A percentile compares a stretch with the other conserved stretches of the same genome.
Evolutionary conservation across 53 echinoderm and acorn worm species (phyloP).

Genomic region (Apostichopus leukothele): DNA sequence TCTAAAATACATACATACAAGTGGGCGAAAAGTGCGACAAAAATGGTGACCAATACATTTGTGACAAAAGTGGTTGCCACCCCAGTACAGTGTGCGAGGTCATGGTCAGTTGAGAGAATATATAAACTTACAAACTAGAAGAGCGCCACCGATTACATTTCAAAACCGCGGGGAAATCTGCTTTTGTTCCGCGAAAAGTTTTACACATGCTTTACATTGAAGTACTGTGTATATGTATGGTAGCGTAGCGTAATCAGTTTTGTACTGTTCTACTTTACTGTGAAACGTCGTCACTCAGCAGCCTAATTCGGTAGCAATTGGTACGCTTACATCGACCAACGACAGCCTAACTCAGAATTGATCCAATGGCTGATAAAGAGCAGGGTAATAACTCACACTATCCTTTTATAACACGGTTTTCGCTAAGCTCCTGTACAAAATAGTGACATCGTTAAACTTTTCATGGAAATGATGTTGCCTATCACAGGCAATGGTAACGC

Average conservation of each 20-base stretch:
- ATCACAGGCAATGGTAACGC: background rate
- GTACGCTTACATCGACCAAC: background rate
- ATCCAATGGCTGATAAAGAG: constrained; percentile 32
- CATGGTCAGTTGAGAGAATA: too few relatives aligned
- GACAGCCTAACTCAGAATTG: background rate
- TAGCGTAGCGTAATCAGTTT: too few relatives aligned
- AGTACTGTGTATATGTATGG: background rate
- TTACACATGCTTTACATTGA: background rate
- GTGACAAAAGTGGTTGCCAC: too few relatives aligned
- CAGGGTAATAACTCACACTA: background rate
- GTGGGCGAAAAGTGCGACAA: too few relatives aligned
- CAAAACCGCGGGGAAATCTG: constrained; percentile 42
- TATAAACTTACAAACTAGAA: background rate
- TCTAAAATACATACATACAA: too few relatives aligned
- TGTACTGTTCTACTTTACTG: too few relatives aligned
- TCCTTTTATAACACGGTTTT: background rate
- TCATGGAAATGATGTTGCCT: background rate
- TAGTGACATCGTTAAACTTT: too few relatives aligned
- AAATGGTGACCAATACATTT: too few relatives aligned
- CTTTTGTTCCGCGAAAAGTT: constrained; percentile 41
- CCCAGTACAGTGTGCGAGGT: too few relatives aligned
- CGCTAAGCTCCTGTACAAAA: too few relatives aligned
- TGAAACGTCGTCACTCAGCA: too few relatives aligned
- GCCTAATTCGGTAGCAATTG: too few relatives aligned
- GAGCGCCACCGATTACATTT: constrained; percentile 9